These are phyloP conservation scores for Sminthurides aquaticus DNA, from an alignment of 2,888 invertebrate species.

Conservation along the genomic window DNA sequence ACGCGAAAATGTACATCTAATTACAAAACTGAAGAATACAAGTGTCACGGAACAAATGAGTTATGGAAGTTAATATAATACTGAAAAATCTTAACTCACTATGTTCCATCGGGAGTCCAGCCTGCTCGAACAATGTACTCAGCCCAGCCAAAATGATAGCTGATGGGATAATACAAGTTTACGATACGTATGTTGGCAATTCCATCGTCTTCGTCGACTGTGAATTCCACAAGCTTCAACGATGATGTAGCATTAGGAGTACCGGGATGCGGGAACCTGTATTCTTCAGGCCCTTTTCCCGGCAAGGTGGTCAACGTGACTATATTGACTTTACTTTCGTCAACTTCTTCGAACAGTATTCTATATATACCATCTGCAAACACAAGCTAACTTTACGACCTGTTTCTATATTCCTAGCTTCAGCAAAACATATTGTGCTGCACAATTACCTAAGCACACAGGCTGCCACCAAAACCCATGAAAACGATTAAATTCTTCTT, in stretches of 20 bases:
- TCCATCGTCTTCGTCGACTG: slow-evolving; percentile 57
- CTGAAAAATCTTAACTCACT: slow-evolving; percentile 56
- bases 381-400: neutral
- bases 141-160: slow-evolving; percentile 79
- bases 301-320: slow-evolving; percentile 55
- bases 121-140: slow-evolving; percentile 93
- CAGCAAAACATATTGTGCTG: neutral
- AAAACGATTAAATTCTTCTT: slow-evolving; percentile 94
- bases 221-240: slow-evolving; percentile 58
- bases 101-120: slow-evolving; percentile 85
- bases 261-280: slow-evolving; percentile 77
- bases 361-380: slow-evolving; percentile 45
- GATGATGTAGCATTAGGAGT: slow-evolving; percentile 83
- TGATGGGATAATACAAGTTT: slow-evolving; percentile 67
- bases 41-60: neutral
- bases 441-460: slow-evolving; percentile 9
- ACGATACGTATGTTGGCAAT: slow-evolving; percentile 67
- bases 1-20: slow-evolving; percentile 12
- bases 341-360: slow-evolving; percentile 54
- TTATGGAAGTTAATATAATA: neutral
- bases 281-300: slow-evolving; percentile 39
- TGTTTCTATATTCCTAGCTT: neutral
- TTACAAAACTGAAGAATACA: slow-evolving; percentile 18
- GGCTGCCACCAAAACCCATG: slow-evolving; percentile 99
- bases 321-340: slow-evolving; percentile 74